phyloP scores from a whole-genome alignment of 2,888 invertebrate genomes.

The Anarsia innoxiella region DNA sequence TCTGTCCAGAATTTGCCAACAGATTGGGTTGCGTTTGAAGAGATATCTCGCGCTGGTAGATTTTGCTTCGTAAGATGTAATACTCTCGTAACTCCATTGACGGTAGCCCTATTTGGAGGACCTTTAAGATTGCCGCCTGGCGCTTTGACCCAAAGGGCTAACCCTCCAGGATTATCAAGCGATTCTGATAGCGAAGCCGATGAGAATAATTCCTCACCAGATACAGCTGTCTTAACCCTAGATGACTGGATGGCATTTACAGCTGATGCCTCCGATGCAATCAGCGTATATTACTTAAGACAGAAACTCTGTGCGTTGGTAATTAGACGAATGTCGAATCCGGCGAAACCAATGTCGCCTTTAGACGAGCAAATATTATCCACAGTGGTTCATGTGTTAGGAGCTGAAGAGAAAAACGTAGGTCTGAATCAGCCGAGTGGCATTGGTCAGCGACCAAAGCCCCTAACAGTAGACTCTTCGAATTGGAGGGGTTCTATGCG shows the following conservation, averaged over 20 bases:
- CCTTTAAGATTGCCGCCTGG: slow-evolving; percentile 76
- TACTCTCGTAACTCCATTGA: slow-evolving; percentile 87
- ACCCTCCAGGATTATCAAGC: slow-evolving; percentile 60
- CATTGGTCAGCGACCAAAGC: slow-evolving; percentile 84
- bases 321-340: slow-evolving; percentile 76
- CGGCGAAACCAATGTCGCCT: slow-evolving; percentile 71
- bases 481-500: slow-evolving; percentile 55
- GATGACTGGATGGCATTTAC: slow-evolving; percentile 86
- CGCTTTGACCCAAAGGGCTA: slow-evolving; percentile 58
- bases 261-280: slow-evolving; percentile 79
- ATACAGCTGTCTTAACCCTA: slow-evolving; percentile 70
- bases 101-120: slow-evolving; percentile 87
- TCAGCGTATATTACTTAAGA: slow-evolving; percentile 79
- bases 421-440: slow-evolving; percentile 82
- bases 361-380: slow-evolving; percentile 81
- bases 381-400: slow-evolving; percentile 79
- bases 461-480: slow-evolving; percentile 76
- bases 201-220: slow-evolving; percentile 47
- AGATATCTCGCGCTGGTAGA: slow-evolving; percentile 82
- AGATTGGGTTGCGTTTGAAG: slow-evolving; percentile 92
- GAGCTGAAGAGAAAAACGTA: slow-evolving; percentile 81
- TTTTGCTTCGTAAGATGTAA: slow-evolving; percentile 84
- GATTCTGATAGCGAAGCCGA: slow-evolving; percentile 67
- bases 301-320: slow-evolving; percentile 84
- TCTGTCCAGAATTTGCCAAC: slow-evolving; percentile 74